Evolutionary conservation across 2,888 invertebrate species (phyloP).

Genomic region (Nephrotoma guestfalica): DNA sequence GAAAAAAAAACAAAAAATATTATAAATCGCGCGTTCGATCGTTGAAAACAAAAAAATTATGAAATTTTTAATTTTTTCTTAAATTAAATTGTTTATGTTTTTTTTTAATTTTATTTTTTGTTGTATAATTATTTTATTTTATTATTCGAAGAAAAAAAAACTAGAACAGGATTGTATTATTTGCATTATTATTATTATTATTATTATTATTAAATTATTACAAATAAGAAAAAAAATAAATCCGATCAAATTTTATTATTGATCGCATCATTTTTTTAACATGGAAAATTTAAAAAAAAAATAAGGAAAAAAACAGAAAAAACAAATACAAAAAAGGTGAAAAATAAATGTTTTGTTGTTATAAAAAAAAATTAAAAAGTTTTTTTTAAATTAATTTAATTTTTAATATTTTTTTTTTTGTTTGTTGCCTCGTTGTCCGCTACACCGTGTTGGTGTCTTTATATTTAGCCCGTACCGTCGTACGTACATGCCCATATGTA

Average conservation of each 20-base stretch:
- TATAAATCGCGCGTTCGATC: background rate
- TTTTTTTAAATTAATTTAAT: background rate
- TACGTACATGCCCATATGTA: background rate
- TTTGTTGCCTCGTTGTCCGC: background rate
- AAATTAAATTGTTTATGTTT: background rate
- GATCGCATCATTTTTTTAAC: slow-evolving; percentile 5
- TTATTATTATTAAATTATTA: slow-evolving; percentile 7
- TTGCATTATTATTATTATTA: slow-evolving; percentile 1
- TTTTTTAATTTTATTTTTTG: background rate
- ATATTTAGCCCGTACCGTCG: background rate
- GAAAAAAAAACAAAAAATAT: background rate
- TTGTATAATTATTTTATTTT: background rate
- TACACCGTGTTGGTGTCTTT: background rate
- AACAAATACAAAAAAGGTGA: background rate
- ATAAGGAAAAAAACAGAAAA: background rate
- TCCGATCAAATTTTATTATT: slow-evolving; percentile 6
- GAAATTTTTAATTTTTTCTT: background rate
- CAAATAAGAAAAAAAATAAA: slow-evolving; percentile 14
- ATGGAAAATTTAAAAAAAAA: slow-evolving; percentile 2
- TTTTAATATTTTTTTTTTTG: background rate
- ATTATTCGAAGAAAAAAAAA: background rate
- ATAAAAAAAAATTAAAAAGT: slow-evolving; percentile 15
- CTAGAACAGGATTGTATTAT: background rate
- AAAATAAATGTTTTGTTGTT: slow-evolving; percentile 22
- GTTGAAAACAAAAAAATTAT: background rate